These are phyloP conservation scores for Antennarius maculatus DNA, from an alignment of 2,797 vertebrate genomes.

Conservation along the genomic window DNA sequence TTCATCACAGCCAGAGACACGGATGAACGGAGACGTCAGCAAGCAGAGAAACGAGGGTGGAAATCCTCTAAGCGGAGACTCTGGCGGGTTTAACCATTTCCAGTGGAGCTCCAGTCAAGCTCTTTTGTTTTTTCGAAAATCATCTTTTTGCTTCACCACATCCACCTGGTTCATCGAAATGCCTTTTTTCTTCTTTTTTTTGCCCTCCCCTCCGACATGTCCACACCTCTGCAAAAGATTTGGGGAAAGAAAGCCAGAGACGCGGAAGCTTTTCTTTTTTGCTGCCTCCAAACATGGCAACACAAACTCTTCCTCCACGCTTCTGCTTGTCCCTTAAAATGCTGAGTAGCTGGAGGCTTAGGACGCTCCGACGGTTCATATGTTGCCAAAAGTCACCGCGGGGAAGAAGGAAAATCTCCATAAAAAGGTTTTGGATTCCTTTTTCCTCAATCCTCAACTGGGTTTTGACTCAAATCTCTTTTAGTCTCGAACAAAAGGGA, in stretches of 20 bases:
- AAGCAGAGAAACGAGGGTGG: constrained; percentile 41
- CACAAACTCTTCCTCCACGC: constrained; percentile 44
- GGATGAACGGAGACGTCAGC: constrained; percentile 58
- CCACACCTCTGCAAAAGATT: constrained; percentile 1
- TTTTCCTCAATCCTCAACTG: constrained; percentile 65
- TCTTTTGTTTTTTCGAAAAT: constrained; percentile 12
- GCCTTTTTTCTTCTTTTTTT: constrained; percentile 49
- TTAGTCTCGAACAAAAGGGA: constrained; percentile 70
- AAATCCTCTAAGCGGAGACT: constrained; percentile 62
- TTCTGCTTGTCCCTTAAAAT: constrained; percentile 68
- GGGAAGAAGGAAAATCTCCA: constrained; percentile 70
- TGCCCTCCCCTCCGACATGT: not conserved
- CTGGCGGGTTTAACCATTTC: constrained; percentile 52
- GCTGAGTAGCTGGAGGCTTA: constrained; percentile 76
- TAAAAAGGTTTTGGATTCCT: constrained; percentile 73
- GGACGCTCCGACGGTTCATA: constrained; percentile 68
- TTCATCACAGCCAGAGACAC: constrained; percentile 48
- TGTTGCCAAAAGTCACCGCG: constrained; percentile 79
- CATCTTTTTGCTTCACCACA: constrained; percentile 65
- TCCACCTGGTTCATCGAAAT: constrained; percentile 62
- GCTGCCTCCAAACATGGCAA: constrained; percentile 52
- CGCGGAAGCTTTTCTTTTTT: constrained; percentile 29
- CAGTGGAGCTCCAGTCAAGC: constrained; percentile 43
- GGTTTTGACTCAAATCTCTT: constrained; percentile 75
- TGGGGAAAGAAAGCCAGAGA: constrained; percentile 13